Evolutionary conservation across 2,113 vertebrate species (phyloP).

Genomic region (Pseudonaja textilis): DNA sequence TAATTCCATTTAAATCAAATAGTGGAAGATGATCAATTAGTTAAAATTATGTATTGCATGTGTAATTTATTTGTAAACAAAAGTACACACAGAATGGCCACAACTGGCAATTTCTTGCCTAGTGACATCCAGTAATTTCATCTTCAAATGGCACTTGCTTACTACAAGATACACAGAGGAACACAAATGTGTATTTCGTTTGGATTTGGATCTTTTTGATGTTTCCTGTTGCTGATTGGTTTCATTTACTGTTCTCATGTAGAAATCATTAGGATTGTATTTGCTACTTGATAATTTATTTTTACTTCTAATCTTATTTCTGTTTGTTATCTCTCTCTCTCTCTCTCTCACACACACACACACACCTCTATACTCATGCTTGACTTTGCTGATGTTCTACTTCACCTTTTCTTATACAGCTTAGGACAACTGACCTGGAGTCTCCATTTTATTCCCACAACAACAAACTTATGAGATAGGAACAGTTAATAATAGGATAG

Average conservation of each 20-base stretch:
- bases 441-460: not conserved
- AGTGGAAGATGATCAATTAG: not conserved
- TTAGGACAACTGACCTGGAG: not conserved
- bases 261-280: not conserved
- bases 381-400: not conserved
- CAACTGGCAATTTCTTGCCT: not conserved
- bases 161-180: not conserved
- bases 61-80: not conserved
- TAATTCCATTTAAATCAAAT: not conserved
- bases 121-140: not conserved
- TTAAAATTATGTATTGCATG: not conserved
- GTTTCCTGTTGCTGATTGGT: not conserved
- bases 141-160: not conserved
- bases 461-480: not conserved
- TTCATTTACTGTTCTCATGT: not conserved
- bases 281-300: not conserved
- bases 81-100: not conserved
- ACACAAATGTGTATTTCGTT: not conserved
- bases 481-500: not conserved
- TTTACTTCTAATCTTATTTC: not conserved
- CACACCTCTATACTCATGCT: fast-evolving
- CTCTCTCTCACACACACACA: too few relatives aligned
- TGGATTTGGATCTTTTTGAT: not conserved
- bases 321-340: not conserved
- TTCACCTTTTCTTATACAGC: not conserved